phyloP scores from a whole-genome alignment of 2,797 vertebrate genomes.

The Heliangelus exortis region DNA sequence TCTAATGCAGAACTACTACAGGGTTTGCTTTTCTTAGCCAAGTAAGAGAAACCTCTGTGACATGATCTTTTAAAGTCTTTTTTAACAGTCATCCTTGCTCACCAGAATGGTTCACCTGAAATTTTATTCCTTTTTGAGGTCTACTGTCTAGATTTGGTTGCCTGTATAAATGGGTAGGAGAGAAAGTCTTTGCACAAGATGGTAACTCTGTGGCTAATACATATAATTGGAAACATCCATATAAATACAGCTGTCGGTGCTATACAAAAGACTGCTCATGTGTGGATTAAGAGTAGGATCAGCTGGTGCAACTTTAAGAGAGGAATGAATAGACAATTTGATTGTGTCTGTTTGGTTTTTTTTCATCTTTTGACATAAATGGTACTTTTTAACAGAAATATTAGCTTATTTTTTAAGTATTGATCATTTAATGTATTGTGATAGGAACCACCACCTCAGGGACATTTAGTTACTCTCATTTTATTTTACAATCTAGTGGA shows the following conservation, averaged over 20 bases:
- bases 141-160: neutral
- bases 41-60: neutral
- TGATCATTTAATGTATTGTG: neutral
- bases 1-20: neutral
- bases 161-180: neutral
- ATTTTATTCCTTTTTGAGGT: neutral
- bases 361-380: neutral
- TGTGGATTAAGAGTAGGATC: neutral
- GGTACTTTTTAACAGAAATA: neutral
- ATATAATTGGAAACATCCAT: neutral
- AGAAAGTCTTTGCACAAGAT: neutral
- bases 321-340: neutral
- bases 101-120: neutral
- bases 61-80: neutral
- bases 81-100: neutral
- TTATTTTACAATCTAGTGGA: neutral
- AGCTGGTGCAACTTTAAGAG: neutral
- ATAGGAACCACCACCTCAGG: neutral
- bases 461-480: neutral
- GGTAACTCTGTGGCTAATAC: neutral
- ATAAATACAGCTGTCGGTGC: constrained; percentile 11
- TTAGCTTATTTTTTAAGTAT: neutral
- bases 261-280: neutral
- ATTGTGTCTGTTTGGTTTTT: neutral
- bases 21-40: neutral